Conservation (phyloP, 1,140 invertebrate species). For the Theocolax elegans region DNA sequence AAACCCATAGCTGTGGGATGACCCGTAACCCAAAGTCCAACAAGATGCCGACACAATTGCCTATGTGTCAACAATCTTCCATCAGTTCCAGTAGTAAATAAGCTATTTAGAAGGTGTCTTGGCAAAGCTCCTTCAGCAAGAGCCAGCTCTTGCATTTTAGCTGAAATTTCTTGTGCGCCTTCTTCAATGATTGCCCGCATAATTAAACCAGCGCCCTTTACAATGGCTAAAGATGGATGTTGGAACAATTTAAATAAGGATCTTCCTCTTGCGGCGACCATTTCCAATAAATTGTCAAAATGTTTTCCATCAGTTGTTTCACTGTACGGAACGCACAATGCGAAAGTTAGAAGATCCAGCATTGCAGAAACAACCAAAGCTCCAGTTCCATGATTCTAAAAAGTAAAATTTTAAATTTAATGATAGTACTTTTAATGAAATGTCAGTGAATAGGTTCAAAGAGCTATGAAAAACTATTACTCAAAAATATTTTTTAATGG, state of each 20-base stretch:
- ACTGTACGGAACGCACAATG: conserved; percentile 97
- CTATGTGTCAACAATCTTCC: conserved; percentile 83
- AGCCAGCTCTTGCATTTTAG: conserved; percentile 95
- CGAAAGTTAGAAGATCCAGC: conserved; percentile 99
- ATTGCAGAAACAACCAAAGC: conserved; percentile 89
- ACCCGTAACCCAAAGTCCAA: conserved; percentile 96
- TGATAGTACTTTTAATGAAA: too few species aligned
- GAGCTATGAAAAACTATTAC: not conserved
- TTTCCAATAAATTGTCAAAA: conserved; percentile 94
- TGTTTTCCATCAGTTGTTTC: conserved; percentile 98
- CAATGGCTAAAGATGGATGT: conserved; percentile 96
- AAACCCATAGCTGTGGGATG: conserved; percentile 92
- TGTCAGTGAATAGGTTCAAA: not conserved
- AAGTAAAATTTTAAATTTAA: conserved; percentile 42
- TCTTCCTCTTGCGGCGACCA: conserved; percentile 92
- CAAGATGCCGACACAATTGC: conserved; percentile 94
- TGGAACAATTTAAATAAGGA: conserved; percentile 95
- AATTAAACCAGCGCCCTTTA: conserved; percentile 97
- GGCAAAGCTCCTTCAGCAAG: conserved; percentile 97
- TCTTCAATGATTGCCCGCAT: conserved; percentile 99
- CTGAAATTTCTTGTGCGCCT: conserved; percentile 88
- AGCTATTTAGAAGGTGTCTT: conserved; percentile 89
- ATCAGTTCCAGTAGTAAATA: conserved; percentile 86
- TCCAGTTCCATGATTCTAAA: conserved; percentile 82
- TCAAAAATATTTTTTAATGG: conserved; percentile 8